These are phyloP conservation scores for Danaus plexippus DNA, from an alignment of 1,140 invertebrate species.

Conservation along the genomic window DNA sequence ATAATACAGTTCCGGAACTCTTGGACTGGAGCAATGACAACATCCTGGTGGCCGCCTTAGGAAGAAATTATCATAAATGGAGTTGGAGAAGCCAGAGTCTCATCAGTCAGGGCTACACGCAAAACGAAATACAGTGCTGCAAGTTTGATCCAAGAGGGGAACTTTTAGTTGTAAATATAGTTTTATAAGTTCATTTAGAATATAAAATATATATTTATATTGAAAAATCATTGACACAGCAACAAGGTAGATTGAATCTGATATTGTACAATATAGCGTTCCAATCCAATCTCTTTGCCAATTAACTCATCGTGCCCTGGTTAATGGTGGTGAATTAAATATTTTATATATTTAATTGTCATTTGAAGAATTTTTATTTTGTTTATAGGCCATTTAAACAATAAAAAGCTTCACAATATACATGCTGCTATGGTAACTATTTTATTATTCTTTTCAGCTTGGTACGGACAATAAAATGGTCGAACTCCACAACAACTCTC, in stretches of 20 bases:
- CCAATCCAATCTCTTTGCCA: too few relatives aligned
- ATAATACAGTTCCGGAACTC: slow-evolving; percentile 46
- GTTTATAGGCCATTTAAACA: too few relatives aligned
- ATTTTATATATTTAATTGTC: too few relatives aligned
- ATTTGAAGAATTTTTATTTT: too few relatives aligned
- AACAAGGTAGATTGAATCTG: too few relatives aligned
- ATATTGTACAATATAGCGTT: too few relatives aligned
- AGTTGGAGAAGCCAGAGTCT: slow-evolving; percentile 45
- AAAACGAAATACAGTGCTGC: slow-evolving; percentile 39
- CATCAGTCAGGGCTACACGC: slow-evolving; percentile 34
- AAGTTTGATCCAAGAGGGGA: slow-evolving; percentile 53
- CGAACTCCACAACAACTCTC: slow-evolving; percentile 38
- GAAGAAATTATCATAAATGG: slow-evolving; percentile 53
- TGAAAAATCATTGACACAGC: too few relatives aligned
- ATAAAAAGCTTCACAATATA: too few relatives aligned
- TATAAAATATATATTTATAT: too few relatives aligned
- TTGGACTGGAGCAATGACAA: slow-evolving; percentile 56
- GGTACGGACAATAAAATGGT: slow-evolving; percentile 34
- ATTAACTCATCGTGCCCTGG: too few relatives aligned
- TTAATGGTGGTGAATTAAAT: too few relatives aligned
- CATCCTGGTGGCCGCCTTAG: slow-evolving; percentile 52
- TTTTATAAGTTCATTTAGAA: neutral
- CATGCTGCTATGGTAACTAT: neutral
- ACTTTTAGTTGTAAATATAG: slow-evolving; percentile 34
- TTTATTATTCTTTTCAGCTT: slow-evolving; percentile 29